phyloP scores from a whole-genome alignment of 2,113 vertebrate species.

The Grallaria varia region DNA sequence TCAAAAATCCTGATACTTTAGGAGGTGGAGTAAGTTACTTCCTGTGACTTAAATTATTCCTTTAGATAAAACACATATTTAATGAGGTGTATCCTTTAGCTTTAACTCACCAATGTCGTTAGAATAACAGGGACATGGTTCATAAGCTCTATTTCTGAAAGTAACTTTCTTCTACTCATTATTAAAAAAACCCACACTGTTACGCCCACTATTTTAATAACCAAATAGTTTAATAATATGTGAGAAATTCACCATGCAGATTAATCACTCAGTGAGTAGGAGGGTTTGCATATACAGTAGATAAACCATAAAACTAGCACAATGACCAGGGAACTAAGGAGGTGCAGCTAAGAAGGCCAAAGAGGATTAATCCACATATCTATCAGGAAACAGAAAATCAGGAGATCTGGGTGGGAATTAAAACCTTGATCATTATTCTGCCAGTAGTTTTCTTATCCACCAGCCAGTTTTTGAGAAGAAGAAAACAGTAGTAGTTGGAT shows the following conservation, averaged over 20 bases:
- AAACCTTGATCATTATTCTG: not conserved
- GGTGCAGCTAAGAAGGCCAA: not conserved
- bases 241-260: not conserved
- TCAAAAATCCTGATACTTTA: not conserved
- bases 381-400: not conserved
- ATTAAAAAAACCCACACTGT: not conserved
- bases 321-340: not conserved
- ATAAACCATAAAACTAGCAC: not conserved
- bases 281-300: not conserved
- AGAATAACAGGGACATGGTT: not conserved
- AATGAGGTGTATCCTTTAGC: not conserved
- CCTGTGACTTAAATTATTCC: not conserved
- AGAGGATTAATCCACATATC: not conserved
- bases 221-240: not conserved
- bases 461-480: not conserved
- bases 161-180: not conserved
- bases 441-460: not conserved
- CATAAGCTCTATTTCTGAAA: not conserved
- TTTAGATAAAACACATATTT: not conserved
- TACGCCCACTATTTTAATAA: not conserved
- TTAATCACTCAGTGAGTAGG: not conserved
- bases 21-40: not conserved
- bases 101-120: not conserved
- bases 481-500: not conserved
- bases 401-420: not conserved